These are phyloP conservation scores for Cyprinodon brontotheroides DNA, from an alignment of 2,113 vertebrate species.

Conservation along the genomic window DNA sequence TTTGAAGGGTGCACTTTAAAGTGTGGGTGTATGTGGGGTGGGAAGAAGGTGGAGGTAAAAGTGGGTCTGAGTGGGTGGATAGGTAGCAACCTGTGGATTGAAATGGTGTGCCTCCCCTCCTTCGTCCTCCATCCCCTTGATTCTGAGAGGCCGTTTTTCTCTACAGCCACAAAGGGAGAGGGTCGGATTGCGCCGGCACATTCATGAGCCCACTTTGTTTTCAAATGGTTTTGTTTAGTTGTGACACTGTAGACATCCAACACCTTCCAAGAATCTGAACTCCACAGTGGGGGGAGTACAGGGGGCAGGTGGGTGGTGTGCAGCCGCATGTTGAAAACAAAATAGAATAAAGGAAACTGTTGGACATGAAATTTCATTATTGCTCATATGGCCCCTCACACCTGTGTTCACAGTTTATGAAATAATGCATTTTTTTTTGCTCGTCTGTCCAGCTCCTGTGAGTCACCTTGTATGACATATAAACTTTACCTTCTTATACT, in stretches of 20 bases:
- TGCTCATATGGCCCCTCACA: neutral
- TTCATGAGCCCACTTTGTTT: constrained; percentile 85
- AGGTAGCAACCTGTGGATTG: constrained; percentile 68
- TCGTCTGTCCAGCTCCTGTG: neutral
- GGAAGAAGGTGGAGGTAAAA: constrained; percentile 49
- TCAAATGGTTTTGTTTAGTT: constrained; percentile 88
- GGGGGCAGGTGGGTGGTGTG: constrained; percentile 67
- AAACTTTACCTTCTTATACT: constrained; percentile 33
- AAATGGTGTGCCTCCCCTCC: constrained; percentile 72
- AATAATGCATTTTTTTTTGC: constrained; percentile 8
- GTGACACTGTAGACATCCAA: constrained; percentile 86
- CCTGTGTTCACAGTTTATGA: neutral
- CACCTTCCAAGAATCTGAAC: constrained; percentile 82
- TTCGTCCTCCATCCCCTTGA: constrained; percentile 66
- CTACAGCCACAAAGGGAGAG: constrained; percentile 70
- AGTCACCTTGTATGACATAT: constrained; percentile 24
- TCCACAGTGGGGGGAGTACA: constrained; percentile 69
- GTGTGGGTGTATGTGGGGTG: constrained; percentile 61
- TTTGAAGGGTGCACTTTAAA: constrained; percentile 82
- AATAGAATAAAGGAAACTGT: constrained; percentile 27
- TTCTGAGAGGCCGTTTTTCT: constrained; percentile 75
- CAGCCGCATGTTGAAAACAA: constrained; percentile 33
- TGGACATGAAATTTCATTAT: constrained; percentile 1
- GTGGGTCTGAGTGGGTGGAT: constrained; percentile 49
- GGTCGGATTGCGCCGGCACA: constrained; percentile 79